A percentile compares a stretch with the other conserved stretches of the same genome.
Conservation (phyloP, 1,140 invertebrate genomes). For the Gryllus bimaculatus region DNA sequence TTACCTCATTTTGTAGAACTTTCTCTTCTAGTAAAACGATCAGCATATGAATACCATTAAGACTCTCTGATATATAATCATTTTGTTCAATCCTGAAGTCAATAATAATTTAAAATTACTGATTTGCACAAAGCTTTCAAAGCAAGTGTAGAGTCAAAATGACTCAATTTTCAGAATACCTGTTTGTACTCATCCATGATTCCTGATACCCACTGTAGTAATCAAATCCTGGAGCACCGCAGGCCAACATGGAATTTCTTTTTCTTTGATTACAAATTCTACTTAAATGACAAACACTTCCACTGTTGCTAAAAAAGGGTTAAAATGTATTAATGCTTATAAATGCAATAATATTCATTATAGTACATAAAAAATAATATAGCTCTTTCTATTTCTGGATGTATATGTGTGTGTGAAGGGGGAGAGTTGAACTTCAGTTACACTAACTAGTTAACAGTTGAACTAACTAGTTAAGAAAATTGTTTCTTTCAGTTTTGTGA, state of each 20-base stretch:
- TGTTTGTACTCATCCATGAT: background rate
- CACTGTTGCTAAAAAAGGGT: too few relatives aligned
- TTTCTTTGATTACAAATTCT: background rate
- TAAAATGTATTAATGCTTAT: too few relatives aligned
- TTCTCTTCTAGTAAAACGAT: background rate
- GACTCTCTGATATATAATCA: background rate
- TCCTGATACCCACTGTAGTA: background rate
- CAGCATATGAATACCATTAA: background rate
- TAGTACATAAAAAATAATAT: too few relatives aligned
- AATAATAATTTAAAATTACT: background rate
- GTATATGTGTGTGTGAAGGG: too few relatives aligned
- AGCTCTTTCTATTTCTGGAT: too few relatives aligned
- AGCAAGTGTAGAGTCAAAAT: background rate
- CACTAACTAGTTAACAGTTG: too few relatives aligned
- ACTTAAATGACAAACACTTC: too few relatives aligned
- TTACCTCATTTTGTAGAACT: background rate
- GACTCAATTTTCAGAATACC: background rate
- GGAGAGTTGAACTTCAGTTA: too few relatives aligned
- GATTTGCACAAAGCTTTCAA: background rate
- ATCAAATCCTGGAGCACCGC: background rate
- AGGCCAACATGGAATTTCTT: background rate
- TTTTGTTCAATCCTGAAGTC: background rate
- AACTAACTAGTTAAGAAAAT: too few relatives aligned
- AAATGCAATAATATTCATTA: too few relatives aligned
- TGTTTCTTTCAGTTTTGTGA: too few relatives aligned